Evolutionary conservation across 2,113 vertebrate species (phyloP).

Genomic region (Thymallus thymallus): DNA sequence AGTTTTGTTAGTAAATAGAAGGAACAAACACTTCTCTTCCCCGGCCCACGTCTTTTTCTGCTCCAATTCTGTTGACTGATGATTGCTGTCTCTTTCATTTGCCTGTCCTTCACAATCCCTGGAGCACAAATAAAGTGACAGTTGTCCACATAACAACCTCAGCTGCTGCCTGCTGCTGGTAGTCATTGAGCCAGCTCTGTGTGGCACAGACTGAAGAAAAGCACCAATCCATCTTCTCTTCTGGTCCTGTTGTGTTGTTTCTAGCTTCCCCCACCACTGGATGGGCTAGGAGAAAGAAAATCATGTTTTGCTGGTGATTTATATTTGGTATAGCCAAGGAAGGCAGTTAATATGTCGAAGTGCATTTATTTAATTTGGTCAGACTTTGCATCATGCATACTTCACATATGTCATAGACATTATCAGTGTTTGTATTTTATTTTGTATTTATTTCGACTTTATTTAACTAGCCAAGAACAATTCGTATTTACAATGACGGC

Average conservation of each 20-base stretch:
- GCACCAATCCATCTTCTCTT: conserved; percentile 64
- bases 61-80: conserved; percentile 55
- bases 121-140: conserved; percentile 77
- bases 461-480: too few relatives aligned
- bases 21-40: conserved; percentile 35
- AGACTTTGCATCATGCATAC: background rate
- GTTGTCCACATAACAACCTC: conserved; percentile 64
- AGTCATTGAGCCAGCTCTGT: conserved; percentile 77
- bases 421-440: too few relatives aligned
- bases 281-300: background rate
- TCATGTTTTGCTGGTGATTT: too few relatives aligned
- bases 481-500: too few relatives aligned
- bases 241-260: background rate
- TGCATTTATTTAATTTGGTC: background rate
- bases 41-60: conserved; percentile 19
- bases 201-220: conserved; percentile 79
- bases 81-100: conserved; percentile 76
- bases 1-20: background rate
- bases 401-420: background rate
- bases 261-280: background rate
- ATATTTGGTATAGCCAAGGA: background rate
- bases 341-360: background rate
- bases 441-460: too few relatives aligned
- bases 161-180: conserved; percentile 70
- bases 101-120: conserved; percentile 69